Evolutionary conservation across 2,797 vertebrate species (phyloP).

Genomic region (Amphiprion clarkii): DNA sequence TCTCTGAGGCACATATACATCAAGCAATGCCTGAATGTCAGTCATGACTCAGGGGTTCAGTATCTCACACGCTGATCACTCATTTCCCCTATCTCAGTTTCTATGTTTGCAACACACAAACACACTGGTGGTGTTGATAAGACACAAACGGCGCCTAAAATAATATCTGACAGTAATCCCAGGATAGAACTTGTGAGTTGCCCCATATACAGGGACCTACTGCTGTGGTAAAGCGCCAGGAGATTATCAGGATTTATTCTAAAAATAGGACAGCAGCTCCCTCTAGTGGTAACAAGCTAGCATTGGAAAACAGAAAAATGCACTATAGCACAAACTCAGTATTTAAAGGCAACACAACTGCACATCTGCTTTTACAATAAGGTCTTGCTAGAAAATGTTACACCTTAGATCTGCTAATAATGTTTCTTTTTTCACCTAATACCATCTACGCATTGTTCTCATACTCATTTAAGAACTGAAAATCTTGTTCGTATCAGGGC

Average conservation of each 20-base stretch:
- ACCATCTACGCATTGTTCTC: too few species aligned
- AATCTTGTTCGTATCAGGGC: too few species aligned
- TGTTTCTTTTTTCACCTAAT: too few species aligned
- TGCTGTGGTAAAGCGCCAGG: conserved; percentile 14
- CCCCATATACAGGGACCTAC: conserved; percentile 4
- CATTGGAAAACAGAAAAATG: neutral
- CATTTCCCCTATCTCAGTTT: conserved; percentile 22
- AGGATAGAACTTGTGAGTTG: conserved; percentile 34
- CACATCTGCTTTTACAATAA: neutral
- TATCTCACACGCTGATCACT: conserved; percentile 28
- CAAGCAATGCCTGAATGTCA: conserved; percentile 49
- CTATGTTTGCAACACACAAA: conserved; percentile 10
- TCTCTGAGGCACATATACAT: conserved; percentile 49
- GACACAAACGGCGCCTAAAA: conserved; percentile 14
- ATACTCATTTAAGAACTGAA: too few species aligned
- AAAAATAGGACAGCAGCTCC: conserved; percentile 36
- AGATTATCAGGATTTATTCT: neutral
- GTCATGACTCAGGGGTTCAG: conserved; percentile 44
- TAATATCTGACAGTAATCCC: neutral
- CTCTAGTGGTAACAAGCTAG: conserved; percentile 58
- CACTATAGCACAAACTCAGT: neutral
- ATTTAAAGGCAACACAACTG: neutral
- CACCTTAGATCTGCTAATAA: neutral
- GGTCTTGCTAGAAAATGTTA: neutral
- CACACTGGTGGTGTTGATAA: neutral